These are phyloP conservation scores for Chrysoperla carnea DNA, from an alignment of 1,140 invertebrate species.

Conservation along the genomic window DNA sequence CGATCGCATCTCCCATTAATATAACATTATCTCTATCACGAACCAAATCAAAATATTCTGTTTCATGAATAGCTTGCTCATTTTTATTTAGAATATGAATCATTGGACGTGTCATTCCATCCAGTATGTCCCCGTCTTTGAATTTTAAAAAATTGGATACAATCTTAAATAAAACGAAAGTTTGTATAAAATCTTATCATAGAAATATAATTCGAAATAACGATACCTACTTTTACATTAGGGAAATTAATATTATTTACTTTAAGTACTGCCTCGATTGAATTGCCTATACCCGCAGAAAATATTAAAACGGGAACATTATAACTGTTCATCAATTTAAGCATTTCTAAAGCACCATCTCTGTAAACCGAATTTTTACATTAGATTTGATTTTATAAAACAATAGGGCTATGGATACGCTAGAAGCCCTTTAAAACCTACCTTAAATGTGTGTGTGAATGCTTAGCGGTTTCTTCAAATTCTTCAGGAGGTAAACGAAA, in stretches of 20 bases:
- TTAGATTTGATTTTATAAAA: background rate
- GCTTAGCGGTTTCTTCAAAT: conserved; percentile 31
- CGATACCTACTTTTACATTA: conserved; percentile 56
- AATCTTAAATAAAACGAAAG: conserved; percentile 30
- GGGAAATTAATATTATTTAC: conserved; percentile 44
- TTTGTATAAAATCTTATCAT: background rate
- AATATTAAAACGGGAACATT: conserved; percentile 79
- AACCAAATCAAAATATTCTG: conserved; percentile 59
- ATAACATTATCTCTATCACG: conserved; percentile 57
- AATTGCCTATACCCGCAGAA: conserved; percentile 83
- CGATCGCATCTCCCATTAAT: conserved; percentile 77
- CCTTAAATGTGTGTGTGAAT: background rate
- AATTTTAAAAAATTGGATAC: conserved; percentile 83
- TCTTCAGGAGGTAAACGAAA: conserved; percentile 38
- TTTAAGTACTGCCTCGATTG: conserved; percentile 56
- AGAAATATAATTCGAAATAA: background rate
- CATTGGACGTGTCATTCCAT: conserved; percentile 50
- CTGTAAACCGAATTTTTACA: conserved; percentile 29
- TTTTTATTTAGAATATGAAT: conserved; percentile 89
- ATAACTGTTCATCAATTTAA: conserved; percentile 41
- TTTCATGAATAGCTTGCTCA: conserved; percentile 58
- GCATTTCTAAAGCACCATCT: conserved; percentile 52
- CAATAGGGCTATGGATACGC: background rate
- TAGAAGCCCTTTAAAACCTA: background rate
- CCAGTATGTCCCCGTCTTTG: conserved; percentile 41